Evolutionary conservation across 2,888 invertebrate species (phyloP).

Genomic region (Panzeria rudis): DNA sequence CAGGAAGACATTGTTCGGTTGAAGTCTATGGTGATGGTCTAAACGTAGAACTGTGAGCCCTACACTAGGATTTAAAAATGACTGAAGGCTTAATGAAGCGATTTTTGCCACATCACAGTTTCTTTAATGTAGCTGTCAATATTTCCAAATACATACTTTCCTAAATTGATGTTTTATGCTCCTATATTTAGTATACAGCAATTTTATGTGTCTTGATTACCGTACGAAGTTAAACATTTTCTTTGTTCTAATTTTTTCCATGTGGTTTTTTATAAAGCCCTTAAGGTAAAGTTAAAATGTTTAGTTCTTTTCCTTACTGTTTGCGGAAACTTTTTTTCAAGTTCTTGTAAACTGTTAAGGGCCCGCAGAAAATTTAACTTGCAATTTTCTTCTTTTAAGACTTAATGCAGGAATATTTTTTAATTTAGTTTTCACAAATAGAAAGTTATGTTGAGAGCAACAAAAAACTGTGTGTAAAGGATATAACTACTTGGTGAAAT

Average conservation of each 20-base stretch:
- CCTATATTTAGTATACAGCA: not conserved
- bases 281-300: slow-evolving; percentile 15
- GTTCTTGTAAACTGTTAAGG: slow-evolving; percentile 43
- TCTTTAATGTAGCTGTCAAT: too few relatives aligned
- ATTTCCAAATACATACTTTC: too few relatives aligned
- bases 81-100: not conserved
- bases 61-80: not conserved
- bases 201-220: not conserved
- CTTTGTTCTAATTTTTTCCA: too few relatives aligned
- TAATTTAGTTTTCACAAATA: not conserved
- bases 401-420: slow-evolving; percentile 21
- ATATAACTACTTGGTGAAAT: slow-evolving; percentile 2
- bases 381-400: not conserved
- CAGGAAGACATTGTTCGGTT: slow-evolving; percentile 21
- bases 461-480: not conserved
- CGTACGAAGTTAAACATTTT: too few relatives aligned
- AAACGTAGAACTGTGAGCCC: not conserved
- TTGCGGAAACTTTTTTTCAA: not conserved
- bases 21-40: not conserved
- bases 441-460: slow-evolving; percentile 32
- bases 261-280: not conserved
- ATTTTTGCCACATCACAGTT: too few relatives aligned
- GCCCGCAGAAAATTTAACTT: slow-evolving; percentile 59
- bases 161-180: too few relatives aligned
- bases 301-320: not conserved